Base-by-base conservation (phyloP, 2,888 invertebrate species). In the Amphipoea oculea region DNA sequence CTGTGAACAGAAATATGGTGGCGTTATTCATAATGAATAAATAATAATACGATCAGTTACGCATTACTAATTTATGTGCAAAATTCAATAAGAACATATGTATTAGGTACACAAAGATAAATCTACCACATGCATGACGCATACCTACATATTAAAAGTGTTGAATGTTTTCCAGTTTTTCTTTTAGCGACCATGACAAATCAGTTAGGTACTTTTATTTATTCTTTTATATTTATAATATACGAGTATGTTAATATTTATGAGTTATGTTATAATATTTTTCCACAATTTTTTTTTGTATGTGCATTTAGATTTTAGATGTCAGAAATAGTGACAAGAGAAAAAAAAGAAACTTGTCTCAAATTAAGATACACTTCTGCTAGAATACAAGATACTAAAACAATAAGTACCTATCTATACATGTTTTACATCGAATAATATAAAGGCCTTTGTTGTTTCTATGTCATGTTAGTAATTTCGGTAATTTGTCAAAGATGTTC, bases 41-140 rank as follows among this genome's bases (percentile, higher is more conserved):
- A 51, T 51, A 63, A 78, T 12, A 23, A 23, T 17, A 23, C 40
- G 7, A 60, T 76, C 29, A 42, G 40, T 67, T 42, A 23, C 40
- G 17, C 51, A 51, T 29, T 17, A 62, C 17, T 62, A 14, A 57
- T 57, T 2, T 57, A 23, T 42, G 7, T 29, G 17, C 3, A 23
- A 63, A 69, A 65, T 45, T 66, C 75, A 75, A 45, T 48, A 72
- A 23, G n/a, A 42, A 79, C 57, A 70, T 70, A 54, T 42, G 29
- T 42, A 40, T 51, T 40, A n/a, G 20, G 40, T 42, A 51, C 51
- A 14, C 51, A 51, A 20, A 73, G 17, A n/a, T 40, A 14, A 4
- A 17, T 20, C 7, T 20, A 40, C 12, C 6, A 48, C 17, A 51
- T 51, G 40, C 17, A 51, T 51, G 40, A 73, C 40, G 40, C 20